phyloP scores from a whole-genome alignment of 1,140 invertebrate genomes.

The Goniozus legneri region DNA sequence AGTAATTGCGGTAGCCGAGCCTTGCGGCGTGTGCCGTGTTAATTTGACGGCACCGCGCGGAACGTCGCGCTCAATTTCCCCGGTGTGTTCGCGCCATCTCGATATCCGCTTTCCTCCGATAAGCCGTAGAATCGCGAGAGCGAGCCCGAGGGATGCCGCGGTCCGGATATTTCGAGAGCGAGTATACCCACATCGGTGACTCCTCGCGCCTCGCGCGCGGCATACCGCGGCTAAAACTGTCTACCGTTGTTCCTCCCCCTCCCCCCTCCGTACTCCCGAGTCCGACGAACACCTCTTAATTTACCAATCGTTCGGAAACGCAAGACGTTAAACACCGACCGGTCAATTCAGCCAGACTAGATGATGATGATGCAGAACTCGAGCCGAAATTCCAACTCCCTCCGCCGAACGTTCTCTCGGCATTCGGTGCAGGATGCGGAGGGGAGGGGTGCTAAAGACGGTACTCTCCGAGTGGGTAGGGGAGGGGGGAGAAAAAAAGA shows the following conservation, averaged over 20 bases:
- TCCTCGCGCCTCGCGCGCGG: conserved; percentile 36
- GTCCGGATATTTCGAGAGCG: too few species aligned
- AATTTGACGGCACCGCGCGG: conserved; percentile 42
- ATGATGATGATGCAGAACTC: background rate
- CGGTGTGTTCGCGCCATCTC: conserved; percentile 32
- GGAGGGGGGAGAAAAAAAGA: conserved; percentile 20
- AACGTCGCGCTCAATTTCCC: conserved; percentile 44
- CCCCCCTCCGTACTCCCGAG: conserved; percentile 9
- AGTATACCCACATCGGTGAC: too few species aligned
- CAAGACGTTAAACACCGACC: background rate
- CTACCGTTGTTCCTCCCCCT: conserved; percentile 20
- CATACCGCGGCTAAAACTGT: conserved; percentile 43
- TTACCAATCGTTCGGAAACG: conserved; percentile 36
- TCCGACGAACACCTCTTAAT: conserved; percentile 43
- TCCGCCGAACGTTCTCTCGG: background rate
- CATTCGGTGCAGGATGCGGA: conserved; percentile 3
- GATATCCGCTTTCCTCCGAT: conserved; percentile 11
- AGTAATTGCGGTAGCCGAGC: conserved; percentile 7
- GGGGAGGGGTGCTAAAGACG: conserved; percentile 19
- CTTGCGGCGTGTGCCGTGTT: conserved; percentile 34
- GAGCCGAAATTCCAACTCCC: background rate
- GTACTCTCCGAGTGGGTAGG: conserved; percentile 11
- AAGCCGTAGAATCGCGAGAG: background rate
- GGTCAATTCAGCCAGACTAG: too few species aligned
- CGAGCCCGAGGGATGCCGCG: too few species aligned